Base-by-base conservation (phyloP, 2,888 invertebrate genomes). In the Sericinus montela region DNA sequence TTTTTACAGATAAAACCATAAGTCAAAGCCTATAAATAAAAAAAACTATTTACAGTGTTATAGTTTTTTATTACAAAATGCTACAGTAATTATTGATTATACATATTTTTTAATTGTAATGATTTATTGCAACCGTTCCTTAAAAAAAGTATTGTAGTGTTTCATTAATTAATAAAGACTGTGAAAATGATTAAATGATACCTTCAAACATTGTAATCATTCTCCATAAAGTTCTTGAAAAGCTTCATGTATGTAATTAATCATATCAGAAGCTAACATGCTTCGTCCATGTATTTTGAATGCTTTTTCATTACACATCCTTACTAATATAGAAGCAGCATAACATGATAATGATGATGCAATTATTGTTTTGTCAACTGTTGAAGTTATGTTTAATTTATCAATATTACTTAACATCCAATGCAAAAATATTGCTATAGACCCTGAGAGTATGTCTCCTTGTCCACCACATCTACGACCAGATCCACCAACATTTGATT, bases 381-480 rank as follows among this genome's bases (percentile, higher is more conserved):
- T 53, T 48, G 54, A 60, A 15, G 51, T 53, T 13, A 59, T 56
- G 10, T 69, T 58, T 40, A 76, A 57, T 49, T 75, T 74, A 14
- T 75, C 59, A 48, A 58, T 58, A 56, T 73, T 72, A 11, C 51
- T 51, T 52, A 92, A 68, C 0, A 92, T 92, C 98, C 98, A 99
- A 72, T 92, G 91, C 57, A 94, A 90, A 75, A 98, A 97, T 32
- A 94, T 93, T 2, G 96, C 94, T 60, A 97, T 82, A 0, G 95
- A 91, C 4, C 99, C 99, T 37, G 96, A 93, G 4, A 99, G 80
- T 15, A 99, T 74, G 75, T 99, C 99, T 0, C 99, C 99, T 81
- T 99, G 99, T 0, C 99, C 99, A 5, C 99, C 99, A 81, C 98
- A 99, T 40, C 99, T 90, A 52, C 99, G 90, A 0, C 94, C 93